phyloP scores from a whole-genome alignment of 1,140 invertebrate species.

The Cotesia glomerata region DNA sequence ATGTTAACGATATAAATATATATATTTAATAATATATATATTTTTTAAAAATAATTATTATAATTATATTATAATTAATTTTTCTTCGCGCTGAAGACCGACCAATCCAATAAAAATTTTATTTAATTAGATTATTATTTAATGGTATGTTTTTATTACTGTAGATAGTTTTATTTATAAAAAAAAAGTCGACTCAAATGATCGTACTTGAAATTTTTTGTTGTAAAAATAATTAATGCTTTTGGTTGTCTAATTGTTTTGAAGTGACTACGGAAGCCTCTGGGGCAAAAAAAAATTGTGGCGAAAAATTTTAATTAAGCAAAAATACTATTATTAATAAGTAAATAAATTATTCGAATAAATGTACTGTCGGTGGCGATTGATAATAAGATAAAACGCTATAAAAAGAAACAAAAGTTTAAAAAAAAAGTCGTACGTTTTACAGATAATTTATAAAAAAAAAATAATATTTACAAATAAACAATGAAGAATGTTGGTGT shows the following conservation, averaged over 20 bases:
- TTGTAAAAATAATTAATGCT: too few species aligned
- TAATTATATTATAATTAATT: conserved; percentile 9
- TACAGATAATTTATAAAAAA: background rate
- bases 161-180: conserved; percentile 11
- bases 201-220: background rate
- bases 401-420: too few species aligned
- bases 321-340: background rate
- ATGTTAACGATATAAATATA: too few species aligned
- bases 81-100: conserved; percentile 30
- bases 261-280: background rate
- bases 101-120: conserved; percentile 24
- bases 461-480: background rate
- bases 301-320: background rate
- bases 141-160: background rate
- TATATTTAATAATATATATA: background rate
- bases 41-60: background rate
- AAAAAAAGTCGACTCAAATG: conserved; percentile 17
- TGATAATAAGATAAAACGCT: background rate
- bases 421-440: background rate
- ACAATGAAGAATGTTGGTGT: background rate
- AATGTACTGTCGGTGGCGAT: background rate
- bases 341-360: background rate
- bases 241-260: background rate
- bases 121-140: conserved; percentile 15
- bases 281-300: background rate